Conservation (phyloP, 2,888 invertebrate genomes). For the Caenorhabditis macrosperma region DNA sequence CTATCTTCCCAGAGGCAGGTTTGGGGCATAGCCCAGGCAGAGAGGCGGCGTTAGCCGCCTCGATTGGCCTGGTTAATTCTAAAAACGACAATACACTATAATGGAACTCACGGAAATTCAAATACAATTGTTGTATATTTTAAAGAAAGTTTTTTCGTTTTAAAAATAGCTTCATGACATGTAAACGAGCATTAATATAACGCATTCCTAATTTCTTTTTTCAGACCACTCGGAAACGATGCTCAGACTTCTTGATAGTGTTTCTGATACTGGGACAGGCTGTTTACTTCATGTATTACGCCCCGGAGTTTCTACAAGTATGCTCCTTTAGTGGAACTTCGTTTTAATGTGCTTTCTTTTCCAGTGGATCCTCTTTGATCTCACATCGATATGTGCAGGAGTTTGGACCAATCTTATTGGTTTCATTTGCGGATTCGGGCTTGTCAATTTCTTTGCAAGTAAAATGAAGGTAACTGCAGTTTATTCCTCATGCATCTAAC, state of each 20-base stretch:
- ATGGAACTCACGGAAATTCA: too few species aligned
- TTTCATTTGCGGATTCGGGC: constrained; percentile 66
- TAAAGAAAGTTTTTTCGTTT: too few species aligned
- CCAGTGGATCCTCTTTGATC: constrained; percentile 66
- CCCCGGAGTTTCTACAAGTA: constrained; percentile 62
- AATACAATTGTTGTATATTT: too few species aligned
- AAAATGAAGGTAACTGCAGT: constrained; percentile 21
- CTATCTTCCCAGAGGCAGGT: too few species aligned
- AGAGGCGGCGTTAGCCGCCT: too few species aligned
- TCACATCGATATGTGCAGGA: constrained; percentile 63
- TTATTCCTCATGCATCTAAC: not conserved
- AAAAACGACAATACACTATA: too few species aligned
- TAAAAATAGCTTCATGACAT: too few species aligned
- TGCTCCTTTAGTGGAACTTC: not conserved
- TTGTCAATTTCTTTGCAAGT: constrained; percentile 58
- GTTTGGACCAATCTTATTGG: constrained; percentile 72
- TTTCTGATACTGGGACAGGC: constrained; percentile 62
- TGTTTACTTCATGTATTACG: constrained; percentile 70
- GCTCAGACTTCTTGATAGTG: constrained; percentile 41
- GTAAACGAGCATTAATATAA: too few species aligned
- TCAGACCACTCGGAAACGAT: constrained; percentile 31
- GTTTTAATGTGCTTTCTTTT: constrained; percentile 62
- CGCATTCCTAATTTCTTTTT: not conserved
- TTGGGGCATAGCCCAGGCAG: too few species aligned
- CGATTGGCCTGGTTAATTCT: too few species aligned